These are phyloP conservation scores for Caenorhabditis sp. DNA, from an alignment of 2,888 invertebrate species.

Conservation along the genomic window DNA sequence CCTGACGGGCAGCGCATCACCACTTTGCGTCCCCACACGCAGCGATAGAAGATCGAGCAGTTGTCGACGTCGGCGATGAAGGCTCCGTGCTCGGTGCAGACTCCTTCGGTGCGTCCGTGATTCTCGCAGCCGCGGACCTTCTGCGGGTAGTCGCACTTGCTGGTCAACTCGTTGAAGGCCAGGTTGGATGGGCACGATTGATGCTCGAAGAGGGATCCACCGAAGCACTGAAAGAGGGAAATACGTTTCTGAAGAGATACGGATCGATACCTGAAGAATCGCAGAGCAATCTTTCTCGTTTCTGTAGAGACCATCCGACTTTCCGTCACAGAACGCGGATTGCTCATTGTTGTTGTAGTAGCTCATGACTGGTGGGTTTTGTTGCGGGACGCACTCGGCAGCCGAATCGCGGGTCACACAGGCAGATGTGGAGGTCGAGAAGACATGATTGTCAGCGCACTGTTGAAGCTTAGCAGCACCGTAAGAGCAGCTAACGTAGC, in stretches of 20 bases:
- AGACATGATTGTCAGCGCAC: constrained; percentile 47
- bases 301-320: constrained; percentile 77
- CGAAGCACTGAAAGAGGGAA: constrained; percentile 75
- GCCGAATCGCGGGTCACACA: constrained; percentile 49
- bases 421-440: constrained; percentile 20
- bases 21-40: constrained; percentile 77
- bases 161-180: constrained; percentile 76
- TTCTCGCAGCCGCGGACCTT: constrained; percentile 72
- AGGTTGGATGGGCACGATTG: constrained; percentile 75
- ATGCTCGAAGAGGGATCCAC: constrained; percentile 75
- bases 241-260: too few relatives aligned
- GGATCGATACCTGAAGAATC: constrained; percentile 68
- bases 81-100: constrained; percentile 71
- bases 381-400: constrained; percentile 36
- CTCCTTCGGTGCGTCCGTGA: constrained; percentile 40
- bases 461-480: constrained; percentile 33
- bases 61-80: constrained; percentile 70
- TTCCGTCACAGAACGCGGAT: constrained; percentile 67
- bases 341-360: constrained; percentile 40
- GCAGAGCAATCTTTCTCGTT: constrained; percentile 75
- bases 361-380: constrained; percentile 35
- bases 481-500: constrained; percentile 50
- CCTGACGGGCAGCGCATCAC: constrained; percentile 75
- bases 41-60: constrained; percentile 78
- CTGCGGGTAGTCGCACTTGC: constrained; percentile 78